Conservation (phyloP, 2,797 vertebrate species). For the Tenualosa thibaudeaui region DNA sequence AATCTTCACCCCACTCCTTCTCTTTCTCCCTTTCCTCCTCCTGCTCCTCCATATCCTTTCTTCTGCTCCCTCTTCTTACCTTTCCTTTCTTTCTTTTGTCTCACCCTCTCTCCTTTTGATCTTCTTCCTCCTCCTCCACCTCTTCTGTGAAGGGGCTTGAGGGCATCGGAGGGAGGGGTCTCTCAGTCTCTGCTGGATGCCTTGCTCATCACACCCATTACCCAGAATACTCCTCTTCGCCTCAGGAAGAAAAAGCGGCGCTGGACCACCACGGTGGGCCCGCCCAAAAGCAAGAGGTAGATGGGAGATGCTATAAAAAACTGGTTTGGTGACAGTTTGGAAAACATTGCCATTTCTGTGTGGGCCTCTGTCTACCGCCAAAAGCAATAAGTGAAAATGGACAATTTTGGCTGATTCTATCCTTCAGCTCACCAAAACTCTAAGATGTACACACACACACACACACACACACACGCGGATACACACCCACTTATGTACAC, state of each 20-base stretch:
- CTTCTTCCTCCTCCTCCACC: conserved; percentile 13
- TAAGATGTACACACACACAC: too few relatives aligned
- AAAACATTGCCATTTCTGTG: background rate
- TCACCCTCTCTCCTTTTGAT: background rate
- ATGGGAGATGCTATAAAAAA: background rate
- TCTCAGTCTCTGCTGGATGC: conserved; percentile 72
- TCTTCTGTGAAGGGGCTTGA: conserved; percentile 52
- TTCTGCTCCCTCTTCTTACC: conserved; percentile 6
- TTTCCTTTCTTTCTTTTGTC: background rate
- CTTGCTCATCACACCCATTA: conserved; percentile 74
- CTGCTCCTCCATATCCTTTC: background rate
- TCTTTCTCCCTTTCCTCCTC: background rate
- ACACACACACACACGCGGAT: too few relatives aligned
- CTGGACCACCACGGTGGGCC: conserved; percentile 62
- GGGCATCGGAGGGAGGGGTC: conserved; percentile 60
- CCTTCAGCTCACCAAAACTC: too few relatives aligned
- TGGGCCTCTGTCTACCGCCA: background rate
- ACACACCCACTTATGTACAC: too few relatives aligned
- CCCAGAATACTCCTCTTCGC: conserved; percentile 58
- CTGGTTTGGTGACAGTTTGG: background rate
- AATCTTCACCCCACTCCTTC: background rate
- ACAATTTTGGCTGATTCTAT: background rate
- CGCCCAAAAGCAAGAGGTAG: conserved; percentile 65
- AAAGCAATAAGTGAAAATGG: background rate
- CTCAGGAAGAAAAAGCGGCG: conserved; percentile 60